Evolutionary conservation across 2,888 invertebrate genomes (phyloP).

Genomic region (Calliopum simillimum): DNA sequence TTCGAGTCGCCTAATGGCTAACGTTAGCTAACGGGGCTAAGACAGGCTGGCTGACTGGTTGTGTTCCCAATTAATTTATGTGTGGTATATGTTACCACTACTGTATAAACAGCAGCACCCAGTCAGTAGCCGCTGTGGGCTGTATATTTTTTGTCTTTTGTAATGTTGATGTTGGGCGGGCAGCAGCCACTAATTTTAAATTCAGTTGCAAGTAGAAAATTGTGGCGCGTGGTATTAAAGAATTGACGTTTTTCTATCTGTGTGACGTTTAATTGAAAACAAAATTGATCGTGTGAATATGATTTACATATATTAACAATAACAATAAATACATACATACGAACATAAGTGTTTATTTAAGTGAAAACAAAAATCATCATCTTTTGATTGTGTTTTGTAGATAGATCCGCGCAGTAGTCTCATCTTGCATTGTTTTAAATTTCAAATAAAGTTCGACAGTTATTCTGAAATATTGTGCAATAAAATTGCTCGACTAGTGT

Average conservation of each 20-base stretch:
- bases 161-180: background rate
- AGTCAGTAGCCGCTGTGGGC: too few species aligned
- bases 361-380: background rate
- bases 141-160: background rate
- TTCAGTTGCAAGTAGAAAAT: conserved; percentile 30
- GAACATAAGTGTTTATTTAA: background rate
- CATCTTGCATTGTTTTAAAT: too few species aligned
- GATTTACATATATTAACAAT: background rate
- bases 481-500: too few species aligned
- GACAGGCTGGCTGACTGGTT: conserved; percentile 7
- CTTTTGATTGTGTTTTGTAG: conserved; percentile 4
- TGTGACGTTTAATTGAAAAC: conserved; percentile 4
- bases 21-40: conserved; percentile 22
- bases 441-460: too few species aligned
- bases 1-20: conserved; percentile 13
- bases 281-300: background rate
- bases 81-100: too few species aligned
- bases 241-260: background rate
- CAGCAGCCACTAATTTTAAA: background rate
- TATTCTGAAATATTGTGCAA: too few species aligned
- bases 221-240: conserved; percentile 22
- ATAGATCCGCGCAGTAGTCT: too few species aligned
- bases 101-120: too few species aligned
- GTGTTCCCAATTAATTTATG: conserved; percentile 8
- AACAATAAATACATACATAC: background rate